A percentile compares a stretch with the other conserved stretches of the same genome.
Evolutionary conservation across 2,888 invertebrate species (phyloP).

Genomic region (Lacanobia wlatinum): DNA sequence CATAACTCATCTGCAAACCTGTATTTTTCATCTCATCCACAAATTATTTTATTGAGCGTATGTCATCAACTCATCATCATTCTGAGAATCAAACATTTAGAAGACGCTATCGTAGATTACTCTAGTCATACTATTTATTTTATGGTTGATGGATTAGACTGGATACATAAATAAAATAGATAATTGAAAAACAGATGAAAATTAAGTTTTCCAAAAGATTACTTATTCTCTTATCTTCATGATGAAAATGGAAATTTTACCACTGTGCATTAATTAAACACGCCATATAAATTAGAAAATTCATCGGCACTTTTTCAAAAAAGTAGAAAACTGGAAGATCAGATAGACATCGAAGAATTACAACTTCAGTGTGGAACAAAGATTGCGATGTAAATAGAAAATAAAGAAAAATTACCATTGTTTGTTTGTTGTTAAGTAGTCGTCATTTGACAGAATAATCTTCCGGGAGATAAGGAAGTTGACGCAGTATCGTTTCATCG

Average conservation of each 20-base stretch:
- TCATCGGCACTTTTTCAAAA: background rate
- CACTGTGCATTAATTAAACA: background rate
- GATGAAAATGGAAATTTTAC: background rate
- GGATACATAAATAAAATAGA: background rate
- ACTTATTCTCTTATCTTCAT: background rate
- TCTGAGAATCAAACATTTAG: constrained; percentile 38
- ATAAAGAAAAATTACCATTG: constrained; percentile 52
- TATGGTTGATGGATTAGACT: background rate
- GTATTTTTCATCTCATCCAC: constrained; percentile 60
- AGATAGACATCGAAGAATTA: background rate
- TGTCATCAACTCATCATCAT: constrained; percentile 53
- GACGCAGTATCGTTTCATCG: constrained; percentile 68
- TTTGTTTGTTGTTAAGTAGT: constrained; percentile 65
- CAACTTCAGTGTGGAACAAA: background rate
- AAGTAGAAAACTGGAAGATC: background rate
- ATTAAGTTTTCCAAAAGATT: background rate
- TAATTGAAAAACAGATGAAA: background rate
- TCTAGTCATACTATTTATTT: background rate
- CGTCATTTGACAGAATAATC: constrained; percentile 71
- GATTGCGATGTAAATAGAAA: constrained; percentile 41
- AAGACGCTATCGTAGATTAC: constrained; percentile 14
- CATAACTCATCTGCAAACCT: constrained; percentile 68
- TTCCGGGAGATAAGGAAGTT: constrained; percentile 85
- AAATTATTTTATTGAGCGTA: constrained; percentile 41
- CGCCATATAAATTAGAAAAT: background rate